A percentile compares a stretch with the other conserved stretches of the same genome.
Conservation (phyloP, 2,113 vertebrate species). For the Helogale parvula region DNA sequence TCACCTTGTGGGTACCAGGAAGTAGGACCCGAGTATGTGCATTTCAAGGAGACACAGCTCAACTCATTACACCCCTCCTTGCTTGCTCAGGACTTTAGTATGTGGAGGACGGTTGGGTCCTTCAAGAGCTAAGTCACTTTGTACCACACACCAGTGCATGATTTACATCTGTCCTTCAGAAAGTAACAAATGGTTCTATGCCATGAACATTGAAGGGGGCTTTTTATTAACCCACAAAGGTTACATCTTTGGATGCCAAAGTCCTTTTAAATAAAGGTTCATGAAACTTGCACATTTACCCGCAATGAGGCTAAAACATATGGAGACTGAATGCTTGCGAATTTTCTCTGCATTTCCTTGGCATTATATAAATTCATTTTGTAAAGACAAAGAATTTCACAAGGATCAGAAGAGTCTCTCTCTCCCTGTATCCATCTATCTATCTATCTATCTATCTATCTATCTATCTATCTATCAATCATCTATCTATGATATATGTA, state of each 20-base stretch:
- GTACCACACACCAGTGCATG: rapidly evolving
- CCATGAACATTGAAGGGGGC: not conserved
- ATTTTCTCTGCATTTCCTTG: not conserved
- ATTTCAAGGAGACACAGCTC: not conserved
- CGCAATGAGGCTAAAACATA: not conserved
- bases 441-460: not conserved
- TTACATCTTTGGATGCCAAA: slow-evolving; percentile 6
- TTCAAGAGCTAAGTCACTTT: not conserved
- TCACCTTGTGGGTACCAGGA: not conserved
- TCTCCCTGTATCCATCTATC: not conserved
- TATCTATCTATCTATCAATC: not conserved
- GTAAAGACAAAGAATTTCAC: not conserved
- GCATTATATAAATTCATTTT: not conserved
- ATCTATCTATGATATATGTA: not conserved
- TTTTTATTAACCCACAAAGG: slow-evolving; percentile 50
- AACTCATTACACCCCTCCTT: not conserved
- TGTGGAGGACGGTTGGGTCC: not conserved
- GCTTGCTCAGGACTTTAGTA: not conserved
- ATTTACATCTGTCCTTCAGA: not conserved
- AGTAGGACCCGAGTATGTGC: not conserved
- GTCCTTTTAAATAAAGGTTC: slow-evolving; percentile 43
- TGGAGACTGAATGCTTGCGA: not conserved
- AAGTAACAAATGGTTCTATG: not conserved
- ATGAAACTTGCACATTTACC: not conserved
- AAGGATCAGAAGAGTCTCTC: not conserved